A percentile compares a stretch with the other conserved stretches of the same genome.
Conservation (phyloP, 2,888 invertebrate species). For the Girardia tigrina region DNA sequence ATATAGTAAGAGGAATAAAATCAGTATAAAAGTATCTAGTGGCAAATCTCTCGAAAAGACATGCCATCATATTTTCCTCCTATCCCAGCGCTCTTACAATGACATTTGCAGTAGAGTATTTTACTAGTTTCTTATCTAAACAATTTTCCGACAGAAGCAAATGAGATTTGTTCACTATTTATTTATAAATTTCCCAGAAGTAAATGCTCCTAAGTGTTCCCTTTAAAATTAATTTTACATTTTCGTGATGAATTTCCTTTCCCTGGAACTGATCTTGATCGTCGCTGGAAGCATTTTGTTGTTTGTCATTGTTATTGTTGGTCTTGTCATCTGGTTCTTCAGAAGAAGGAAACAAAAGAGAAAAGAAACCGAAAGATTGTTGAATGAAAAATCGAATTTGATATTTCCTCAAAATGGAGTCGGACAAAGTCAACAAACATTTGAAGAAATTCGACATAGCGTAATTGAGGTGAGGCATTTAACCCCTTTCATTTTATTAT, state of each 20-base stretch:
- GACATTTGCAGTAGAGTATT: conserved; percentile 17
- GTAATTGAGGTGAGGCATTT: neutral
- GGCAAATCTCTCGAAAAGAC: neutral
- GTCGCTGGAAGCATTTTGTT: neutral
- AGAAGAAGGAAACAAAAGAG: neutral
- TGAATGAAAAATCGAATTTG: conserved; percentile 10
- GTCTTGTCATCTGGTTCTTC: neutral
- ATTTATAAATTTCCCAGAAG: neutral
- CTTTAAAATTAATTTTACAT: neutral
- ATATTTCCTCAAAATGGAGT: conserved; percentile 19
- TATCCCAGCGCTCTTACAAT: neutral
- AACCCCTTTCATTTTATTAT: too few species aligned
- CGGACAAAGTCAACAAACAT: conserved; percentile 12
- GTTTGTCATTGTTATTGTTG: neutral
- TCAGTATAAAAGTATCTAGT: neutral
- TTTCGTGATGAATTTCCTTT: neutral
- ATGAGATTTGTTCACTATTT: neutral
- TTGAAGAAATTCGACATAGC: neutral
- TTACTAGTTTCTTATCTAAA: conserved; percentile 4
- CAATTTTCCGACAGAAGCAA: conserved; percentile 14
- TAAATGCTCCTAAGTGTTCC: too few species aligned
- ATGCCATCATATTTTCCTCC: conserved; percentile 6
- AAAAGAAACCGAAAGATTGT: neutral
- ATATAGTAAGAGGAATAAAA: too few species aligned
- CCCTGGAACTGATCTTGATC: neutral